phyloP scores from a whole-genome alignment of 2,113 vertebrate species.

The Thamnophis sirtalis region DNA sequence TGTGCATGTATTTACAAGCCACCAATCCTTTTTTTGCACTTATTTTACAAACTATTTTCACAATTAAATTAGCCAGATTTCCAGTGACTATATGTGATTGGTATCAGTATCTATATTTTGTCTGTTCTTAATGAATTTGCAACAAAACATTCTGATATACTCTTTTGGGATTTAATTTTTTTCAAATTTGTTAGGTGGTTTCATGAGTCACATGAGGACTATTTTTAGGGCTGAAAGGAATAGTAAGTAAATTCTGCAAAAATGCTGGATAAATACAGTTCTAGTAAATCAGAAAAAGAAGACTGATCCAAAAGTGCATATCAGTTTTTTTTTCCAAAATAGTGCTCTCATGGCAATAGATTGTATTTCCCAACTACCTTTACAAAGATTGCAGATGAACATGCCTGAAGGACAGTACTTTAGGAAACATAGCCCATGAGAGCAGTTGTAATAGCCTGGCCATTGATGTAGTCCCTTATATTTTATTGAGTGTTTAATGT shows the following conservation, averaged over 20 bases:
- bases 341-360: neutral
- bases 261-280: neutral
- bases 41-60: neutral
- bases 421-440: neutral
- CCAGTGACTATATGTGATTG: neutral
- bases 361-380: neutral
- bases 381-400: neutral
- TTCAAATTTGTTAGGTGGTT: neutral
- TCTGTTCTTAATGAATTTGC: neutral
- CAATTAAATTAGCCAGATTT: neutral
- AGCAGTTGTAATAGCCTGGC: neutral
- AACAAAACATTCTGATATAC: neutral
- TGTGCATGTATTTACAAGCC: constrained; percentile 35
- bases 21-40: constrained; percentile 4
- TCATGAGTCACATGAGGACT: neutral
- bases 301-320: neutral
- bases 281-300: neutral
- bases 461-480: neutral
- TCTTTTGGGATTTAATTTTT: neutral
- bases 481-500: neutral
- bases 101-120: neutral
- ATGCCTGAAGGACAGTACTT: neutral
- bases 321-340: neutral
- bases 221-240: neutral
- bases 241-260: neutral